A percentile compares a stretch with the other conserved stretches of the same genome.
phyloP scores from a whole-genome alignment of 2,113 vertebrate genomes.

The Anarhynchus alexandrinus region DNA sequence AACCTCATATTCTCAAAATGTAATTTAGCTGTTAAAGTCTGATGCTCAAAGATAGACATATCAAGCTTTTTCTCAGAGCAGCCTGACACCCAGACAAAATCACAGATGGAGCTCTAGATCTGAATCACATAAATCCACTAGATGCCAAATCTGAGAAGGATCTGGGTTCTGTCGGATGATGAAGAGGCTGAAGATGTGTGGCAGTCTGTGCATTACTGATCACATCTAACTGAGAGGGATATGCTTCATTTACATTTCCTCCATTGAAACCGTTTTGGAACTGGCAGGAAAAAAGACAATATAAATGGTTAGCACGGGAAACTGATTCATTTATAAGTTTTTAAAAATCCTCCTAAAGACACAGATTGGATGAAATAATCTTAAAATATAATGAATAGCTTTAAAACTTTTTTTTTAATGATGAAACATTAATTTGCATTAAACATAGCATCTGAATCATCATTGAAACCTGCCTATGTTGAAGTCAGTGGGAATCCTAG shows the following conservation, averaged over 20 bases:
- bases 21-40: conserved; percentile 34
- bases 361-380: not conserved
- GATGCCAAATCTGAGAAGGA: conserved; percentile 75
- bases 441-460: not conserved
- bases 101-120: conserved; percentile 43
- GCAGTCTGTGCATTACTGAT: conserved; percentile 54
- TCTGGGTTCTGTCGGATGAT: conserved; percentile 67
- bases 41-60: not conserved
- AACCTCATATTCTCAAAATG: conserved; percentile 25
- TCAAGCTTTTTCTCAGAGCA: conserved; percentile 30
- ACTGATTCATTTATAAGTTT: not conserved
- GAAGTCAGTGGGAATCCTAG: not conserved
- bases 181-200: conserved; percentile 65
- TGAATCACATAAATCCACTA: conserved; percentile 71
- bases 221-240: conserved; percentile 64
- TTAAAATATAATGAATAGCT: not conserved
- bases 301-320: conserved; percentile 11
- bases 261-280: conserved; percentile 73
- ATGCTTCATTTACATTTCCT: conserved; percentile 68
- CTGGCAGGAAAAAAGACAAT: conserved; percentile 53
- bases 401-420: not conserved
- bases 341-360: not conserved
- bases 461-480: not conserved
- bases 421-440: not conserved
- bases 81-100: not conserved